phyloP scores from a whole-genome alignment of 2,797 vertebrate genomes.

The Pangasius djambal region DNA sequence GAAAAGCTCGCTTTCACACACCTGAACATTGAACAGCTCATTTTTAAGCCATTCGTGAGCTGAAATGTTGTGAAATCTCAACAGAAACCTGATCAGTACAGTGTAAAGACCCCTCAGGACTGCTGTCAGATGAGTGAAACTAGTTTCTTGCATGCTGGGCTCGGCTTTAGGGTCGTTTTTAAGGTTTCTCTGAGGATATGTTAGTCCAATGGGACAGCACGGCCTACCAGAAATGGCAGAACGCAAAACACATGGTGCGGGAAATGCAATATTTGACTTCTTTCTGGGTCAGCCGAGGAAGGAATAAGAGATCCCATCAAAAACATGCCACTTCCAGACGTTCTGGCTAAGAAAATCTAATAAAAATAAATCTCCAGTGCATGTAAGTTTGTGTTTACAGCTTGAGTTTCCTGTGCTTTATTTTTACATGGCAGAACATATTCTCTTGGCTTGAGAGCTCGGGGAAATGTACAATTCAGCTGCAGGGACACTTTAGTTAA shows the following conservation, averaged over 20 bases:
- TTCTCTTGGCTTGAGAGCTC: neutral
- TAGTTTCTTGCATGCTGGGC: neutral
- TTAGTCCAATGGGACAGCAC: neutral
- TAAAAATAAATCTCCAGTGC: constrained; percentile 47
- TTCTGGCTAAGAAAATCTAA: constrained; percentile 37
- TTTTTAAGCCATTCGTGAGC: neutral
- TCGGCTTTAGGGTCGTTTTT: neutral
- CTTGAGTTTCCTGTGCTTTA: constrained; percentile 36
- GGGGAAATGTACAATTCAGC: neutral
- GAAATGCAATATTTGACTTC: constrained; percentile 38
- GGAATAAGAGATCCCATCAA: constrained; percentile 36
- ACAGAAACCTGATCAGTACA: neutral
- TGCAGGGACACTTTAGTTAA: constrained; percentile 24
- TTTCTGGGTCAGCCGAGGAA: constrained; percentile 25
- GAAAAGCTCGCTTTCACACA: neutral
- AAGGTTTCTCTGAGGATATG: neutral
- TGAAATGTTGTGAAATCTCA: neutral
- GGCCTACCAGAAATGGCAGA: neutral
- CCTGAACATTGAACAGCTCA: neutral
- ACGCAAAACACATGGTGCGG: constrained; percentile 25
- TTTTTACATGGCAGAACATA: constrained; percentile 31
- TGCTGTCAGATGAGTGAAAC: neutral
- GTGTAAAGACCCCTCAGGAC: neutral
- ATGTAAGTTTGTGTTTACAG: constrained; percentile 42
- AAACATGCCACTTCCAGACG: constrained; percentile 37